Percentiles rank a stretch among this genome's conserved stretches.
phyloP scores from a whole-genome alignment of 2,113 vertebrate species.

The Alectura lathami region DNA sequence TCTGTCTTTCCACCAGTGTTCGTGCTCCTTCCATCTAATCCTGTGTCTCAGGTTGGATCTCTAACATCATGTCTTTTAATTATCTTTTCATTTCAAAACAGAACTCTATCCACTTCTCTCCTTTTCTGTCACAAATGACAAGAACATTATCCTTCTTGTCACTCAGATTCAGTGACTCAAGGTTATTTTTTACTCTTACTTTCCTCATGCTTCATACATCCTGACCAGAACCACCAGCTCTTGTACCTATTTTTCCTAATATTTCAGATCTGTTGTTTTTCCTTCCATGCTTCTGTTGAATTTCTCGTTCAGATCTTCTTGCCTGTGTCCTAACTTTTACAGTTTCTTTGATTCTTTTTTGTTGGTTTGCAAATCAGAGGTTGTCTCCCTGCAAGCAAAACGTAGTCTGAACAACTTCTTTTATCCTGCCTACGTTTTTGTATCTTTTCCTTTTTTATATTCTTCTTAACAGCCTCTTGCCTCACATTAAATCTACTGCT shows the following conservation, averaged over 20 bases:
- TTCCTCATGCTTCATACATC: neutral
- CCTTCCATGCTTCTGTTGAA: neutral
- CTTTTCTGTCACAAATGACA: slow-evolving; percentile 24
- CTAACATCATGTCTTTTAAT: neutral
- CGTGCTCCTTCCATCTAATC: neutral
- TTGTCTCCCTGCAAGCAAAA: neutral
- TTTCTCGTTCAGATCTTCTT: neutral
- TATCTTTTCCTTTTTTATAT: neutral
- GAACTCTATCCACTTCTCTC: neutral
- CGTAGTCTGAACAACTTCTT: neutral
- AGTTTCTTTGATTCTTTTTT: neutral
- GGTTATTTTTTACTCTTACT: slow-evolving; percentile 10
- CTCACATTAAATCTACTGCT: neutral
- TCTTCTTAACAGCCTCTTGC: neutral
- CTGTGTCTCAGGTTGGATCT: neutral
- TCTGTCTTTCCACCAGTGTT: neutral
- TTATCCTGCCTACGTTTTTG: neutral
- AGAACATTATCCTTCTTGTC: slow-evolving; percentile 27
- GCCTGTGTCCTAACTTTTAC: neutral
- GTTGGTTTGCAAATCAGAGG: neutral
- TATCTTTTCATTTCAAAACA: neutral
- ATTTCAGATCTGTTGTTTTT: neutral
- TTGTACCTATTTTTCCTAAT: neutral
- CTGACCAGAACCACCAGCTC: neutral
- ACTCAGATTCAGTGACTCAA: slow-evolving; percentile 12